Evolutionary conservation across 2,113 vertebrate genomes (phyloP), one percentile per base, ranked within the genome.

Genomic region (Mormoops blainvillei): DNA sequence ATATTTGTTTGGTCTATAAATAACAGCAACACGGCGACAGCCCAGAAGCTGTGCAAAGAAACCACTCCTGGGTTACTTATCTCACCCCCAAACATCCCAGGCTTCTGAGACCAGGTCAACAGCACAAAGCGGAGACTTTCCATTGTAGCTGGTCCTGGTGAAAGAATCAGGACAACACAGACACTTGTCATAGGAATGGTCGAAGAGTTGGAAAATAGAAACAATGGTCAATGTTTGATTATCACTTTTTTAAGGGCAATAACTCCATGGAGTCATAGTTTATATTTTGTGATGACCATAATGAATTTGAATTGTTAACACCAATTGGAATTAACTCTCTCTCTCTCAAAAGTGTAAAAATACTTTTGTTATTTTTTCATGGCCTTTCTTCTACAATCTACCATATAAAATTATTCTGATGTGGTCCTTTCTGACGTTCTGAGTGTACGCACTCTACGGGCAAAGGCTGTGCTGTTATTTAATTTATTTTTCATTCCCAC

Each of bases 1-100:
- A 15, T 73, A 67, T 50, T 89, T 94, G n/a, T 73, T 85, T 86
- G 50, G 38, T 50, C 54, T 96, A 63, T 92, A 94, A 95, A 95
- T 86, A 94, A 86, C 11, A 58, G 12, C 28, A 82, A 6, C 82
- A 67, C 56, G 36, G 31, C 77, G 74, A 77, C 48, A 63, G 70
- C 78, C 16, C 38, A 67, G 78, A 83, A 54, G 28, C 63, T 89
- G n/a, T 24, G 18, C 28, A 82, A 33, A 65, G 76, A 65, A 93
- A 65, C 12, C 7, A 65, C 24, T 77, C 73, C 33, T 18, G 48
- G 50, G 56, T 90, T 63, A 36, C 26, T 91, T 71, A 82, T 78
- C 73, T 86, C 38, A 78, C 24, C 5, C 20, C 4, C 11, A 71
- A 77, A 43, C 19, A 89, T 33, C 33, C 26, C 14, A 41, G 58